Base-by-base conservation (phyloP, 2,888 invertebrate genomes). In the Temnothorax unifasciatus region DNA sequence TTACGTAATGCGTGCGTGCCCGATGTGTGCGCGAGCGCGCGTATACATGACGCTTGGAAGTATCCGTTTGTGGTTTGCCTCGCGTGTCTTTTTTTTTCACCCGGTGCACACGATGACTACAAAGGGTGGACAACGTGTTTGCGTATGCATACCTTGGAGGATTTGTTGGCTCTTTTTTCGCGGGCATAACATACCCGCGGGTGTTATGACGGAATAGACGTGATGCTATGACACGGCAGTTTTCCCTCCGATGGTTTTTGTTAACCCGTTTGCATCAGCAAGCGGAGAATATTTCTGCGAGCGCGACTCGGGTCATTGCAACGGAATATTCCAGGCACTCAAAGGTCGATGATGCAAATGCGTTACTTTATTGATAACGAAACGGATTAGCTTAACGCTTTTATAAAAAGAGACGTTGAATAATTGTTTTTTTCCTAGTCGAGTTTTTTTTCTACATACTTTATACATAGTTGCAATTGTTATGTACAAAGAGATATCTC, bases 121-220 rank as follows among this genome's bases (percentile, higher is more conserved):
- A 71, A 68, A 84, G 81, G 81, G 81, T 81, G 68, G 71, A 63
- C 81, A 73, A 64, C 50, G 64, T 82, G 76, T 82, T 82, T 77
- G 76, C 82, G 63, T 82, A 82, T 69, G 73, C 66, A 73, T 82
- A 84, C 84, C 85, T 88, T 85, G 81, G 71, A 84, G 71, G 63
- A 52, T 86, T 87, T 88, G 91, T 90, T 87, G 88, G 92, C 92
- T 92, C 92, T 92, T 92, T 90, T 93, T 93, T 92, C 92, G 92
- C 93, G 92, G 87, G 87, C 92, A 91, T 91, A 93, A 92, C 93
- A 90, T 90, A 89, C 90, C 87, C 79, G 79, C 79, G 79, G 73
- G 73, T 81, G 79, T 73, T 73, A 59, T 38, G 73, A 73, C 79
- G 79, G 79, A 59, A 81, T 71, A 81, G 79, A 81, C 47, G 79